These are phyloP conservation scores for Rhabdophis nuchalis DNA, from an alignment of 2,797 vertebrate genomes.

Conservation along the genomic window DNA sequence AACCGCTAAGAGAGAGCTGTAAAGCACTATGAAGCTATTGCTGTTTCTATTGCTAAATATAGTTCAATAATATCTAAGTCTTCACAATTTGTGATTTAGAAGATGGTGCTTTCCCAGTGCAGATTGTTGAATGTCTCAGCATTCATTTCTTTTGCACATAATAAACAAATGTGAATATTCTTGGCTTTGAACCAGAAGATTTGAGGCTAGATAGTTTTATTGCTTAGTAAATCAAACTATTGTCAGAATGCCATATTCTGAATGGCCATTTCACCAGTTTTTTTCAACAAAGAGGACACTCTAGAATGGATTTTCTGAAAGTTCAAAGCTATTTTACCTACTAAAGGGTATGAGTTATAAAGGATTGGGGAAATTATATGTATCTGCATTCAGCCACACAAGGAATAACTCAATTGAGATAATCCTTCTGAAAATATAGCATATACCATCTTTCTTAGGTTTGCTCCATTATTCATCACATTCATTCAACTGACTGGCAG, in stretches of 20 bases:
- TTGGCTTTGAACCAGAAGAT: background rate
- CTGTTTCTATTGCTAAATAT: background rate
- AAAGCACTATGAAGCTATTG: too few species aligned
- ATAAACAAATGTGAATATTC: background rate
- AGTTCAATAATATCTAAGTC: background rate
- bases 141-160: background rate
- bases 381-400: background rate
- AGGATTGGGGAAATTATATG: background rate
- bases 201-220: background rate
- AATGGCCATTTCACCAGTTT: background rate
- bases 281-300: background rate
- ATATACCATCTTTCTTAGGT: background rate
- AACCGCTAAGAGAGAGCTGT: too few species aligned
- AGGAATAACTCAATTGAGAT: background rate
- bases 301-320: background rate
- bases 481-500: background rate
- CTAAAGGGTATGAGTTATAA: background rate
- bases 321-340: background rate
- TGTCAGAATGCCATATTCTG: background rate
- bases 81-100: background rate
- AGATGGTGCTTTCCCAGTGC: background rate
- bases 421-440: background rate
- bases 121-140: background rate
- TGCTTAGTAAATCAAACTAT: background rate
- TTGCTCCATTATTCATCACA: background rate